Percentiles rank a stretch among this genome's conserved stretches.
Evolutionary conservation across 2,113 vertebrate genomes (phyloP).

Genomic region (Vombatus ursinus): DNA sequence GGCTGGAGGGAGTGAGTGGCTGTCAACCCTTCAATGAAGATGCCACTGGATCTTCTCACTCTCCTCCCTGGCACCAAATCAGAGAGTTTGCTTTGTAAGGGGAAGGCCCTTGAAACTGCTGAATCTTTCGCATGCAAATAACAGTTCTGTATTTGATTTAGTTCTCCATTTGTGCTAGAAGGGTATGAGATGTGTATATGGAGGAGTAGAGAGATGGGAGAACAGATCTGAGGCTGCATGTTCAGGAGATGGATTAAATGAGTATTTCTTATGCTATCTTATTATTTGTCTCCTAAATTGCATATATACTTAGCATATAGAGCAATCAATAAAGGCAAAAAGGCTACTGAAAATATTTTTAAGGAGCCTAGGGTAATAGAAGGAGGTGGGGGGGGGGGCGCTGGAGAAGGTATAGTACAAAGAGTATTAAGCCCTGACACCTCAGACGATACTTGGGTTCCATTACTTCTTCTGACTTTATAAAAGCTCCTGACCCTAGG

Average conservation of each 20-base stretch:
- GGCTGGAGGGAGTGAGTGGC: neutral
- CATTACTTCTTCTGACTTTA: neutral
- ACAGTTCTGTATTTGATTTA: neutral
- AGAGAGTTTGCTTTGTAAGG: neutral
- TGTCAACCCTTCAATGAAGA: neutral
- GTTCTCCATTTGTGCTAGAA: neutral
- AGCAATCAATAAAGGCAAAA: neutral
- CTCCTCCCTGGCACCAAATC: neutral
- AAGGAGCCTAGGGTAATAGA: neutral
- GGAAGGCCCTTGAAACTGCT: neutral
- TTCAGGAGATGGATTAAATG: neutral
- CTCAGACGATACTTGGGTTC: neutral
- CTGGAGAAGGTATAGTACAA: neutral
- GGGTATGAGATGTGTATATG: neutral
- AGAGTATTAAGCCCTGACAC: neutral
- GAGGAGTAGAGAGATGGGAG: neutral
- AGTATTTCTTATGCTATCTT: neutral
- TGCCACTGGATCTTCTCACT: neutral
- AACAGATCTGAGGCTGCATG: neutral
- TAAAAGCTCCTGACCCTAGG: neutral
- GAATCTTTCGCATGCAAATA: neutral
- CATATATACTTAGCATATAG: neutral
- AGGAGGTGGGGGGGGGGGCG: neutral
- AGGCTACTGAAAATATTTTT: neutral
- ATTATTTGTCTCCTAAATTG: neutral